Conservation (phyloP, 2,797 vertebrate species). For the Anableps anableps region DNA sequence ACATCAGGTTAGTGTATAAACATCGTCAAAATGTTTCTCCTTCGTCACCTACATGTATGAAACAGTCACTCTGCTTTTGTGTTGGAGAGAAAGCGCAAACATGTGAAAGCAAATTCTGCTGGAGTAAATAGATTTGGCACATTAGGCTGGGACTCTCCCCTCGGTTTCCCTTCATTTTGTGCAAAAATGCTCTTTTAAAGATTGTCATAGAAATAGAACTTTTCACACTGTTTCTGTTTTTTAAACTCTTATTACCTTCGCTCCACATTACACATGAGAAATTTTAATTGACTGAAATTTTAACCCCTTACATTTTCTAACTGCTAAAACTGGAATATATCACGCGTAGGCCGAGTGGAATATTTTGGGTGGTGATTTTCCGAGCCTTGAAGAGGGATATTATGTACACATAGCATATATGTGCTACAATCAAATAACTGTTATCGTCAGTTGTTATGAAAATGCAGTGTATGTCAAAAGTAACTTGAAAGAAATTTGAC, state of each 20-base stretch:
- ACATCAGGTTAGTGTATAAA: neutral
- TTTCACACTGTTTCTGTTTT: neutral
- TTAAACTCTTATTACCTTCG: neutral
- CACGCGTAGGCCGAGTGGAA: neutral
- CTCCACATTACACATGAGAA: neutral
- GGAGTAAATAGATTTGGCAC: constrained; percentile 57
- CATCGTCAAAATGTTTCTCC: constrained; percentile 32
- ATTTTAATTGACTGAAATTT: neutral
- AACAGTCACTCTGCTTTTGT: constrained; percentile 49
- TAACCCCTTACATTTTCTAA: neutral
- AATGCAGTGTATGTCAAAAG: too few relatives aligned
- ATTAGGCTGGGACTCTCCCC: constrained; percentile 33
- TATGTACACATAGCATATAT: too few relatives aligned
- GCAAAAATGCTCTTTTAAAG: neutral
- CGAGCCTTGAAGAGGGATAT: too few relatives aligned
- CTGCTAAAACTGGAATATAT: neutral
- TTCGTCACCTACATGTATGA: constrained; percentile 46
- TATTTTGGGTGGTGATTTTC: neutral
- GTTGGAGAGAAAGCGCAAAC: constrained; percentile 27
- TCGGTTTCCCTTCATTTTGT: neutral
- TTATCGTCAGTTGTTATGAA: too few relatives aligned
- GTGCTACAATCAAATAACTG: too few relatives aligned
- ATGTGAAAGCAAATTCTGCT: constrained; percentile 40
- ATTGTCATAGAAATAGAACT: neutral
- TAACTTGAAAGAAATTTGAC: too few relatives aligned